phyloP scores from a whole-genome alignment of 2,888 invertebrate species.

The Entomobrya proxima region DNA sequence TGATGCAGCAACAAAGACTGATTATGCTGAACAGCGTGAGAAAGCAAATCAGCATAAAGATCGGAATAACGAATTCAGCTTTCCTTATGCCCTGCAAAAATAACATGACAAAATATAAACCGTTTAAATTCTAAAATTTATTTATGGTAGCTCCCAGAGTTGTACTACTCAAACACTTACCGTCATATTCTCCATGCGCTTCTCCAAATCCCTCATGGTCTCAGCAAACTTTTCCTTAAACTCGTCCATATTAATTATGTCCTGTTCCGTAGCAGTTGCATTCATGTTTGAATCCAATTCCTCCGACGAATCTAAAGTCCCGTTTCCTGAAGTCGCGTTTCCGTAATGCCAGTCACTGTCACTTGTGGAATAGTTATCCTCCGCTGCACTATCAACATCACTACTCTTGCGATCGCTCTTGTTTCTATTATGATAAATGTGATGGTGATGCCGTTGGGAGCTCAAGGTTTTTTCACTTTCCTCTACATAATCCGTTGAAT shows the following conservation, averaged over 20 bases:
- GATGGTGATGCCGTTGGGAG: slow-evolving; percentile 26
- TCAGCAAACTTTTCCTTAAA: slow-evolving; percentile 65
- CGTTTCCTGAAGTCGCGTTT: neutral
- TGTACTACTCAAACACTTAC: slow-evolving; percentile 45
- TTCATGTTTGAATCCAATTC: neutral
- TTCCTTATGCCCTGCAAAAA: slow-evolving; percentile 70
- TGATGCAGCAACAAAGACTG: slow-evolving; percentile 72
- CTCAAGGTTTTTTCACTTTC: slow-evolving; percentile 34
- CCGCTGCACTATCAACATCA: too few relatives aligned
- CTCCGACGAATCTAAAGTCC: neutral
- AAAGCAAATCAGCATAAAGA: slow-evolving; percentile 73
- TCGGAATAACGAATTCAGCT: slow-evolving; percentile 73
- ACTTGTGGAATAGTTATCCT: neutral
- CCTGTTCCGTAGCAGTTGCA: neutral
- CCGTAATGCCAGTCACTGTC: neutral
- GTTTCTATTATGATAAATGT: neutral
- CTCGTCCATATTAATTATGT: slow-evolving; percentile 31
- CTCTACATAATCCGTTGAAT: slow-evolving; percentile 37
- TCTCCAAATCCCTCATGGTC: slow-evolving; percentile 66
- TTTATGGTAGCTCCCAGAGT: neutral
- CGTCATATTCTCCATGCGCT: slow-evolving; percentile 68
- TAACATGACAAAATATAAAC: neutral
- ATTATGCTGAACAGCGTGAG: slow-evolving; percentile 67
- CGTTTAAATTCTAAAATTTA: neutral
- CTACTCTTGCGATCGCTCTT: neutral